A percentile compares a stretch with the other conserved stretches of the same genome.
Conservation (phyloP, 2,888 invertebrate species). For the Ditula angustiorana region DNA sequence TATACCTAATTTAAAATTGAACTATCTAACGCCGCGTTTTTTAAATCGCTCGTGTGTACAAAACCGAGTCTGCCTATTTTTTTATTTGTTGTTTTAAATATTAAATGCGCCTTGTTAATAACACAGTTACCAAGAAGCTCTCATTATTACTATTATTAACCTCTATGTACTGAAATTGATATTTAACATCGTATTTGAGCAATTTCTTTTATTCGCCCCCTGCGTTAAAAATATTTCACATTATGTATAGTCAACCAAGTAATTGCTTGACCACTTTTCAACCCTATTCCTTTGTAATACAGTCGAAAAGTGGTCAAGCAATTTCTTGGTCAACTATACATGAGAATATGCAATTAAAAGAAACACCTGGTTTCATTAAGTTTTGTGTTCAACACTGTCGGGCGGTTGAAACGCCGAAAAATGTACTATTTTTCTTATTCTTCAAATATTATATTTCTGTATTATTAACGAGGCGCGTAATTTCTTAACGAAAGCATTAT, state of each 20-base stretch:
- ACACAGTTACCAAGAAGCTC: conserved; percentile 35
- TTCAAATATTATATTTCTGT: neutral
- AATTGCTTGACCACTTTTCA: too few relatives aligned
- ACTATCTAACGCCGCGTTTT: conserved; percentile 54
- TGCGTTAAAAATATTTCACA: too few relatives aligned
- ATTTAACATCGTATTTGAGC: too few relatives aligned
- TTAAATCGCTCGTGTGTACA: conserved; percentile 50
- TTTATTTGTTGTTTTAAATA: conserved; percentile 49
- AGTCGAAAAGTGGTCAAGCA: too few relatives aligned
- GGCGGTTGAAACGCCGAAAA: neutral
- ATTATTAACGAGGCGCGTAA: neutral
- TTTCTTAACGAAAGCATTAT: conserved; percentile 24
- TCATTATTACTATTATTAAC: neutral
- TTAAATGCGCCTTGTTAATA: conserved; percentile 44
- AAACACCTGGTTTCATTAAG: neutral
- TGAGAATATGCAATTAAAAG: too few relatives aligned
- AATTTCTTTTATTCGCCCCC: too few relatives aligned
- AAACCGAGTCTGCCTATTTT: conserved; percentile 58
- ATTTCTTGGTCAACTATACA: too few relatives aligned
- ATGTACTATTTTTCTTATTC: too few relatives aligned
- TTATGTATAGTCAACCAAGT: too few relatives aligned
- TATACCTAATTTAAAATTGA: too few relatives aligned
- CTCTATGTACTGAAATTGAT: too few relatives aligned
- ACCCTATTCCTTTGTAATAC: too few relatives aligned
- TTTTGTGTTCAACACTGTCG: neutral